A percentile compares a stretch with the other conserved stretches of the same genome.
phyloP scores from a whole-genome alignment of 2,113 vertebrate species.

The Lampris megalopsis region DNA sequence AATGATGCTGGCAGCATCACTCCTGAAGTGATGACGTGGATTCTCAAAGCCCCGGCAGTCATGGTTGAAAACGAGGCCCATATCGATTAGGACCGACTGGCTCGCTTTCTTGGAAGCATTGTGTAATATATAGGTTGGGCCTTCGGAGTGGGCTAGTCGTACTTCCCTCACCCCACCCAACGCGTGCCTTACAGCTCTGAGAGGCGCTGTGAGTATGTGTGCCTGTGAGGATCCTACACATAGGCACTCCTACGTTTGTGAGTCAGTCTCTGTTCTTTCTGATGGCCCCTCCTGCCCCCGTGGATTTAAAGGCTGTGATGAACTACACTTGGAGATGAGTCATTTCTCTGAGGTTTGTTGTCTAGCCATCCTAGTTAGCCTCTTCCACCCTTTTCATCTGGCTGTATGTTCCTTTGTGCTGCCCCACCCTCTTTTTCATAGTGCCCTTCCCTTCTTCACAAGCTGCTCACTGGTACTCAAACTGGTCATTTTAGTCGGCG shows the following conservation, averaged over 20 bases:
- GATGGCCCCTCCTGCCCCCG: constrained; percentile 8
- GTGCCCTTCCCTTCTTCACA: constrained; percentile 40
- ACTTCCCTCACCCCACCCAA: too few species aligned
- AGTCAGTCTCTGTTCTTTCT: constrained; percentile 8
- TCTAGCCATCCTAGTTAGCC: constrained; percentile 19
- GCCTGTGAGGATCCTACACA: too few species aligned
- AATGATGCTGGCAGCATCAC: neutral
- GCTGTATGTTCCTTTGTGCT: constrained; percentile 53
- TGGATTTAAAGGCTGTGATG: constrained; percentile 4
- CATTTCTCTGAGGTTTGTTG: constrained; percentile 48
- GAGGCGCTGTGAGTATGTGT: too few species aligned
- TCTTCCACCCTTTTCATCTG: constrained; percentile 38
- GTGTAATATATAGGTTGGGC: too few species aligned
- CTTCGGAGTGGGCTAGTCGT: too few species aligned
- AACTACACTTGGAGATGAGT: constrained; percentile 47
- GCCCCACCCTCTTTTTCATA: constrained; percentile 14
- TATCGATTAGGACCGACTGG: too few species aligned
- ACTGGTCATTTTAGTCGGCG: constrained; percentile 31
- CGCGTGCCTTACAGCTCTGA: too few species aligned
- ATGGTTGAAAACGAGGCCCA: too few species aligned
- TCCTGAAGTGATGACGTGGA: too few species aligned
- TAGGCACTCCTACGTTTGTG: neutral
- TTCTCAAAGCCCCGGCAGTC: too few species aligned
- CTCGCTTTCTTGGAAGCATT: too few species aligned
- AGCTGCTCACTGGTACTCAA: neutral